Base-by-base conservation (phyloP, 2,113 vertebrate species). In the Anthoscopus minutus region DNA sequence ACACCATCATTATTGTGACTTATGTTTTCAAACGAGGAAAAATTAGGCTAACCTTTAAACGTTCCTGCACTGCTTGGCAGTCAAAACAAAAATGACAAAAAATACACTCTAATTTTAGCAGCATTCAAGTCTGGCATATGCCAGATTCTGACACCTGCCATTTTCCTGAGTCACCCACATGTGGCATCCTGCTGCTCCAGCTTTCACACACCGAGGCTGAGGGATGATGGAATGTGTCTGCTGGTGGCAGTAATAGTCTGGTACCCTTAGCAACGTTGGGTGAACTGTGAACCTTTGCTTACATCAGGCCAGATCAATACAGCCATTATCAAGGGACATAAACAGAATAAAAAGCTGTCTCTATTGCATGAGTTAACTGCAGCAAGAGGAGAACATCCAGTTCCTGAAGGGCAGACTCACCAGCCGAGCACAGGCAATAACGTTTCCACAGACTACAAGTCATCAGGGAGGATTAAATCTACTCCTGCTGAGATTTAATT, bases 301-400 rank as follows among this genome's bases (percentile, higher is more conserved):
- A 96, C 86, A 91, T 93, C 73, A 81, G 92, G 82, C 33, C 92
- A 72, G 96, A 95, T 97, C 97, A 92, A 97, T 96, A 96, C 89
- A 80, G 64, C 82, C 83, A 72, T 96, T 97, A 96, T 47, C 94
- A 92, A 81, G 86, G 83, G 78, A 95, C 81, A 89, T 93, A 96
- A 97, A 95, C 86, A 86, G 92, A 91, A 95, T 89, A 95, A 94
- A 96, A 95, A 78, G 69, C 83, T 76, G 69, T 94, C 88, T 92
- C 81, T 89, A 66, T 77, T 91, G 95, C 92, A 93, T 56, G 93
- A 95, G 94, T 96, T 96, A 97, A 96, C 88, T 77, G 87, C 84
- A 77, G 89, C 81, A 95, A 92, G 92, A 92, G 77, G 77, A 96
- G 93, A 94, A 93, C 89, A 86, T 91, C 88, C 88, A 86, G 3